Evolutionary conservation across 2,113 vertebrate species (phyloP), one percentile per base, ranked within the genome.

Genomic region (Cichladusa arquata): DNA sequence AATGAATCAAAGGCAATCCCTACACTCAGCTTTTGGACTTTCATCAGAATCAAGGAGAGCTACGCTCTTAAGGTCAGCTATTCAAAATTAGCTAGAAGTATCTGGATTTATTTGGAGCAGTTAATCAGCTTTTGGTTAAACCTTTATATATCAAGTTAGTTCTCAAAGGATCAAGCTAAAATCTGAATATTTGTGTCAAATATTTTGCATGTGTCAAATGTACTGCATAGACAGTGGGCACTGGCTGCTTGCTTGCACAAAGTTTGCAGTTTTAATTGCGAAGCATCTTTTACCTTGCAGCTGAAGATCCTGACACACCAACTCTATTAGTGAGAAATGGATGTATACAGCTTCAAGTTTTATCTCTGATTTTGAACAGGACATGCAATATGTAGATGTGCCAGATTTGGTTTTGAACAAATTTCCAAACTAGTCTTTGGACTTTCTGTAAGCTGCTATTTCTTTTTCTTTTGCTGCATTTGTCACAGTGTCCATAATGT

Each of bases 1-100:
- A 91, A 97, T 97, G 92, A 92, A 88, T 79, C 69, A 57, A 92
- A 82, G 64, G 56, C 94, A 96, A 87, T 79, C 76, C 67, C 88
- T 73, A 34, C 24, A 3, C 50, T 84, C 82, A 58, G 48, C 61
- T 86, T 87, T 86, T 88, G 89, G 83, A 94, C 81, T 34, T 81
- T 22, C 72, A 93, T 56, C 92, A 71, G 88, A 69, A 74, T 54
- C 14, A 57, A 77, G 81, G 58, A 90, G 47, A 86, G 15, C 67
- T 24, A 33, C 3, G 1, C 42, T 90, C 14, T 82, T 92, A 93
- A 95, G 81, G 83, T 96, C 90, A 96, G 81, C 90, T 91, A 60
- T 88, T 92, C 86, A 70, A 93, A 90, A 87, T 69, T 9, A 92
- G 84, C 72, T 66, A 50, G 65, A 81, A 71, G 51, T 61, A 31